Conservation (phyloP, 2,888 invertebrate genomes). For the Asteroscopus sphinx region DNA sequence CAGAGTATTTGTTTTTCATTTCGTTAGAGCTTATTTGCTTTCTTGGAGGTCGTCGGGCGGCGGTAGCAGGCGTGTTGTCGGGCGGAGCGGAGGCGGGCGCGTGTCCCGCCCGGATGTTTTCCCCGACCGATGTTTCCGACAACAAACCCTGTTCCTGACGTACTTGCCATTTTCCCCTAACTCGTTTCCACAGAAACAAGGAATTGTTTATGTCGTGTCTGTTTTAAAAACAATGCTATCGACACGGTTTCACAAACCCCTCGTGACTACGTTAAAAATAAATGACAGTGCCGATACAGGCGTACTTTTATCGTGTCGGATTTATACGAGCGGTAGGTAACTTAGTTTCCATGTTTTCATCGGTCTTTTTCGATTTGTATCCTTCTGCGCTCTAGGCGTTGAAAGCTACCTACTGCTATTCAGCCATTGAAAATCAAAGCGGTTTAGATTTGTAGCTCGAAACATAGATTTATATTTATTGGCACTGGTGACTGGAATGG, state of each 20-base stretch:
- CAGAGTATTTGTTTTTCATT: constrained; percentile 69
- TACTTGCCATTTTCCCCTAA: constrained; percentile 65
- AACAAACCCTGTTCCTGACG: constrained; percentile 68
- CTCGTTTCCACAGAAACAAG: constrained; percentile 66
- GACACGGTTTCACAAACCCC: constrained; percentile 59
- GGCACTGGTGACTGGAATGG: too few relatives aligned
- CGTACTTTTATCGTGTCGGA: constrained; percentile 62
- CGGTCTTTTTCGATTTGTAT: constrained; percentile 66
- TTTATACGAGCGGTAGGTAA: constrained; percentile 71
- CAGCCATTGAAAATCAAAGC: constrained; percentile 54
- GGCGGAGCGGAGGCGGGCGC: constrained; percentile 14
- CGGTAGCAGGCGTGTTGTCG: background rate
- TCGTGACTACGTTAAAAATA: constrained; percentile 66
- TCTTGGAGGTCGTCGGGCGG: constrained; percentile 48
- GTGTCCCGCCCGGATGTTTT: constrained; percentile 67
- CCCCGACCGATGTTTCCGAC: constrained; percentile 64
- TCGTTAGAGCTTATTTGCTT: constrained; percentile 66
- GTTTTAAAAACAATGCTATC: constrained; percentile 61
- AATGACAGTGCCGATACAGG: constrained; percentile 64
- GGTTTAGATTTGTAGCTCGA: constrained; percentile 48
- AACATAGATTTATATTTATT: constrained; percentile 47
- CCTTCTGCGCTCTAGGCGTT: constrained; percentile 58
- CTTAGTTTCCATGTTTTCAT: constrained; percentile 67
- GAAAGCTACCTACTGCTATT: constrained; percentile 56
- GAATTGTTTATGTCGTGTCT: constrained; percentile 69